phyloP scores from a whole-genome alignment of 2,113 vertebrate genomes.

The Platanista minor region DNA sequence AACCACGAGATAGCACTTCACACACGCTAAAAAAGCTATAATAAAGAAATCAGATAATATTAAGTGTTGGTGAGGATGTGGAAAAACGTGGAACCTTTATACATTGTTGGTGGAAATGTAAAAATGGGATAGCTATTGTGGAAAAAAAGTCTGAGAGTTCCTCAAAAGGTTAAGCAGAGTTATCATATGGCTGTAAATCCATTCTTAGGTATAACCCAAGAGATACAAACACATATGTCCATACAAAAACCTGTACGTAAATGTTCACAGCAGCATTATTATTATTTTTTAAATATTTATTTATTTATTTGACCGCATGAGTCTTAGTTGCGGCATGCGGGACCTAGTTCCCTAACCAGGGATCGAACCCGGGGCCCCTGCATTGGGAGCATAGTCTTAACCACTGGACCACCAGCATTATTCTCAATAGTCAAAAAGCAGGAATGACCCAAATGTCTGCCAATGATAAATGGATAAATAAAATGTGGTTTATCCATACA shows the following conservation, averaged over 20 bases:
- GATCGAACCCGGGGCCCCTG: too few relatives aligned
- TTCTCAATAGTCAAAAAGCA: not conserved
- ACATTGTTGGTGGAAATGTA: not conserved
- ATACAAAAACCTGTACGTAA: not conserved
- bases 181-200: not conserved
- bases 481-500: not conserved
- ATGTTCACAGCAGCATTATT: not conserved
- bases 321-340: too few relatives aligned
- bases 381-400: too few relatives aligned
- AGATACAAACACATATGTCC: not conserved
- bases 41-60: not conserved
- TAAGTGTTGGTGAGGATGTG: not conserved
- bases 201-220: not conserved
- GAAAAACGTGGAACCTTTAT: not conserved
- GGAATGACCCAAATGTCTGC: not conserved
- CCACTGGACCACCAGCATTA: not conserved
- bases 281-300: too few relatives aligned
- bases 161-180: not conserved
- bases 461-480: not conserved
- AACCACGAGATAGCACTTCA: not conserved
- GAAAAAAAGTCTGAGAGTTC: not conserved
- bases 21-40: not conserved
- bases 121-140: not conserved
- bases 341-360: too few relatives aligned
- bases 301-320: too few relatives aligned